Percentiles rank a stretch among this genome's conserved stretches.
phyloP scores from a whole-genome alignment of 2,888 invertebrate genomes.

The Hydraecia micacea region DNA sequence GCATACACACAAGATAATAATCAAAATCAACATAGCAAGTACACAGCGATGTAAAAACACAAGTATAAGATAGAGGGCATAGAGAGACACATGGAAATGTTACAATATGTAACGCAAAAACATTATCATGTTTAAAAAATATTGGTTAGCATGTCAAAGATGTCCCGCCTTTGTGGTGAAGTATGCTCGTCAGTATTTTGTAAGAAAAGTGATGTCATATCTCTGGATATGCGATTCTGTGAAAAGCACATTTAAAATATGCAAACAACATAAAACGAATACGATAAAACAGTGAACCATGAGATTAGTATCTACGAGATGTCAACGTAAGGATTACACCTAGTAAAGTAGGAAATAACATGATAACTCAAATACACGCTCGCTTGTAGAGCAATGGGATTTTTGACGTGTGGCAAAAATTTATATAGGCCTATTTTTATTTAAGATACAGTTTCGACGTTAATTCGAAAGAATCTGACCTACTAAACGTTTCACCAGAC shows the following conservation, averaged over 20 bases:
- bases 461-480: conserved; percentile 4
- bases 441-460: background rate
- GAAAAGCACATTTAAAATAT: conserved; percentile 77
- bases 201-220: conserved; percentile 63
- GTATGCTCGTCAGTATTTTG: conserved; percentile 62
- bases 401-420: conserved; percentile 48
- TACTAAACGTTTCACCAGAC: conserved; percentile 45
- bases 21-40: conserved; percentile 65
- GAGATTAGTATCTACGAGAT: conserved; percentile 60
- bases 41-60: conserved; percentile 64
- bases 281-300: conserved; percentile 61
- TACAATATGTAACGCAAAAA: conserved; percentile 65
- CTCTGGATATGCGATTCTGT: conserved; percentile 72
- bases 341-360: conserved; percentile 42
- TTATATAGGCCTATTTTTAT: background rate
- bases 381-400: conserved; percentile 25
- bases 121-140: conserved; percentile 57
- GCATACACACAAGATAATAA: conserved; percentile 73
- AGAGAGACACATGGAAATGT: conserved; percentile 64
- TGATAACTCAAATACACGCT: conserved; percentile 46
- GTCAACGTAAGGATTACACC: conserved; percentile 53
- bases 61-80: conserved; percentile 57
- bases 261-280: conserved; percentile 68
- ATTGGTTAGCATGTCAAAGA: conserved; percentile 50
- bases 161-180: conserved; percentile 65